These are phyloP conservation scores for Cataglyphis hispanica DNA, from an alignment of 1,140 invertebrate genomes.

Conservation along the genomic window DNA sequence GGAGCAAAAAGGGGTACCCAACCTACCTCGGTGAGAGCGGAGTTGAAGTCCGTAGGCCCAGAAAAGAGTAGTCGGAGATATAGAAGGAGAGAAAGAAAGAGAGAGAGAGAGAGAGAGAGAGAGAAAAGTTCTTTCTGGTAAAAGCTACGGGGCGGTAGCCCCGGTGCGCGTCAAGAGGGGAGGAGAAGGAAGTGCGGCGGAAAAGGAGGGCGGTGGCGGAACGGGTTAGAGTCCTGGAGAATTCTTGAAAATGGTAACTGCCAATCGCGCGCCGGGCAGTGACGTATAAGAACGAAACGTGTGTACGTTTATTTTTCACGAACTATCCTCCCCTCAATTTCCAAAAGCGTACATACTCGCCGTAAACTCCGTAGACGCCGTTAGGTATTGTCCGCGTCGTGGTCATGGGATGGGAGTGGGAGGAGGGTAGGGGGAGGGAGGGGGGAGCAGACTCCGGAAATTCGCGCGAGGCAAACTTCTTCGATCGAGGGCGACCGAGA, in stretches of 20 bases:
- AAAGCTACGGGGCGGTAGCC: slow-evolving; percentile 25
- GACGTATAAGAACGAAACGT: slow-evolving; percentile 40
- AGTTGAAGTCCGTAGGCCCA: slow-evolving; percentile 74
- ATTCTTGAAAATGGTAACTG: slow-evolving; percentile 60
- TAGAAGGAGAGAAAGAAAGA: background rate
- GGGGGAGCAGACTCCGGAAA: slow-evolving; percentile 13
- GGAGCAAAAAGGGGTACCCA: slow-evolving; percentile 79
- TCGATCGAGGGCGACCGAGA: slow-evolving; percentile 8
- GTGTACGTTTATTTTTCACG: background rate
- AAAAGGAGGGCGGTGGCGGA: slow-evolving; percentile 41
- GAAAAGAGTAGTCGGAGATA: slow-evolving; percentile 64
- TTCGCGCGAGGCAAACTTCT: background rate
- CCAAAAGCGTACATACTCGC: background rate
- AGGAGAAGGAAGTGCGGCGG: background rate
- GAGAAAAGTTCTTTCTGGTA: slow-evolving; percentile 3
- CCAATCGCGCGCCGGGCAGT: slow-evolving; percentile 30
- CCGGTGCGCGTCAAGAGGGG: background rate
- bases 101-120: slow-evolving; percentile 12
- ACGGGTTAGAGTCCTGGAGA: slow-evolving; percentile 43
- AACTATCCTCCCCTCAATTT: slow-evolving; percentile 17
- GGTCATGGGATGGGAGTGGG: too few species aligned
- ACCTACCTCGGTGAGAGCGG: slow-evolving; percentile 66
- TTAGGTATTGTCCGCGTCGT: background rate
- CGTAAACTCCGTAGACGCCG: too few species aligned
- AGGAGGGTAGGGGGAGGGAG: too few species aligned